Percentiles rank a stretch among this genome's conserved stretches.
Conservation (phyloP, 2,113 vertebrate genomes). For the Galeopterus variegatus region DNA sequence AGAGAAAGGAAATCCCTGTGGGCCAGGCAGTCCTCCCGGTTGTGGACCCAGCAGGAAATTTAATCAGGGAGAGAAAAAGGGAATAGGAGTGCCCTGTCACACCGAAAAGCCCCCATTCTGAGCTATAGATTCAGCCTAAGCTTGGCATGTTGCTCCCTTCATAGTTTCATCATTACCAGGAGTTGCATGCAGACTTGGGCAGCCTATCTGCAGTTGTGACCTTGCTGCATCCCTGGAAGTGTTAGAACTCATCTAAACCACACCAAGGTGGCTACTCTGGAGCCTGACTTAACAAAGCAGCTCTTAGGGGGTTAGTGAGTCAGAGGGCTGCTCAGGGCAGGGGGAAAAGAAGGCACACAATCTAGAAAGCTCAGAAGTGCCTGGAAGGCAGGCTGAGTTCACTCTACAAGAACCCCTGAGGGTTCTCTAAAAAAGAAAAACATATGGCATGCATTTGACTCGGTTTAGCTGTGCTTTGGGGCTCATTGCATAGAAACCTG, state of each 20-base stretch:
- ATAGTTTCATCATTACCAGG: not conserved
- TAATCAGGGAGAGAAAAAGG: not conserved
- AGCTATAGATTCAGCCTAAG: constrained; percentile 9
- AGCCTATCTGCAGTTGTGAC: not conserved
- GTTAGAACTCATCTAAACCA: not conserved
- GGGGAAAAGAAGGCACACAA: not conserved
- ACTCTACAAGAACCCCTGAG: not conserved
- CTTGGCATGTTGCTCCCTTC: not conserved
- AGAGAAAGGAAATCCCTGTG: not conserved
- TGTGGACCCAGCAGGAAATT: not conserved
- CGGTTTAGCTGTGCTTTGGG: not conserved
- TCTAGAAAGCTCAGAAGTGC: constrained; percentile 7
- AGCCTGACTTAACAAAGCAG: constrained; percentile 6
- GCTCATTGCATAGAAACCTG: not conserved
- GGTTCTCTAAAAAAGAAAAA: not conserved
- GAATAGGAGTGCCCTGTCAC: not conserved
- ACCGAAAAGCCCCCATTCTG: not conserved
- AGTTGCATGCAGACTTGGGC: not conserved
- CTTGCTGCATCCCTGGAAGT: not conserved
- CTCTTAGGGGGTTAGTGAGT: not conserved
- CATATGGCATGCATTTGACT: constrained; percentile 3
- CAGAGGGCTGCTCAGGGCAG: not conserved
- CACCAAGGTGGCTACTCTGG: not conserved
- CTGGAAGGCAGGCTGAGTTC: not conserved
- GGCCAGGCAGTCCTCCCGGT: not conserved